Percentiles rank a stretch among this genome's conserved stretches.
These are phyloP conservation scores for Melanaphis sacchari DNA, from an alignment of 1,140 invertebrate genomes.

Conservation along the genomic window DNA sequence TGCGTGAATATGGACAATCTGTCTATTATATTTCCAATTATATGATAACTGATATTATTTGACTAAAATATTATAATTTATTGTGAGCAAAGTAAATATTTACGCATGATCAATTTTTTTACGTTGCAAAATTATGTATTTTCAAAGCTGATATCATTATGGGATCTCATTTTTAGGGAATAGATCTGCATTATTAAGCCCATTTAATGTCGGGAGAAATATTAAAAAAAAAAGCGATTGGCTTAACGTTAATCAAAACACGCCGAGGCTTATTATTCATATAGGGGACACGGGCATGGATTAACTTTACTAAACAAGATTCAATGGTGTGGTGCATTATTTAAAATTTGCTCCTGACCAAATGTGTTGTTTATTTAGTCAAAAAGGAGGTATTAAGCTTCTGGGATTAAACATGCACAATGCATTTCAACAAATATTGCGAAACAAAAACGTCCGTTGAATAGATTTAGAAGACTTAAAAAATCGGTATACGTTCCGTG, in stretches of 20 bases:
- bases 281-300: slow-evolving; percentile 9
- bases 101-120: slow-evolving; percentile 5
- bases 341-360: slow-evolving; percentile 37
- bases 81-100: slow-evolving; percentile 13
- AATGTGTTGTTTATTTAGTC: background rate
- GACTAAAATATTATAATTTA: background rate
- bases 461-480: slow-evolving; percentile 34
- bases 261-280: slow-evolving; percentile 25
- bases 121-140: background rate
- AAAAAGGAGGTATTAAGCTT: slow-evolving; percentile 24
- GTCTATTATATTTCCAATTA: background rate
- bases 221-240: slow-evolving; percentile 32
- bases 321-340: background rate
- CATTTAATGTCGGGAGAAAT: slow-evolving; percentile 32
- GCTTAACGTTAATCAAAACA: slow-evolving; percentile 51
- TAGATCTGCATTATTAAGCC: slow-evolving; percentile 34
- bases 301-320: slow-evolving; percentile 43
- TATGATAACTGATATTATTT: background rate
- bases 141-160: slow-evolving; percentile 1
- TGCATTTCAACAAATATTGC: slow-evolving; percentile 5
- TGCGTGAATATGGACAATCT: background rate
- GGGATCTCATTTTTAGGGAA: background rate
- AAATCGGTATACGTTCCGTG: background rate
- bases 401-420: background rate
- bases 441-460: slow-evolving; percentile 20